A percentile compares a stretch with the other conserved stretches of the same genome.
Conservation (phyloP, 2,888 invertebrate species). For the Toxonevra muliebris region DNA sequence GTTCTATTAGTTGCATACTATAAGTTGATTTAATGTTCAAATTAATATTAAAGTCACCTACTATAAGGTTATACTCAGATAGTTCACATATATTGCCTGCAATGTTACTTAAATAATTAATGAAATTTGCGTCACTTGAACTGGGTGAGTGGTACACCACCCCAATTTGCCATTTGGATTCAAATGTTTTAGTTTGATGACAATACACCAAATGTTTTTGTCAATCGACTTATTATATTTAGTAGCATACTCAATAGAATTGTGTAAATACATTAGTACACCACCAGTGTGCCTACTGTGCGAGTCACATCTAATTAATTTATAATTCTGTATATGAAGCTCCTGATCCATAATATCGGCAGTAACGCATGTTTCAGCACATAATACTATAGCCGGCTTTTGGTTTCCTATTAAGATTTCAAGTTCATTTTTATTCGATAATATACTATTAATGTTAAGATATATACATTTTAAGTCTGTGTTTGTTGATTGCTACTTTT, state of each 20-base stretch:
- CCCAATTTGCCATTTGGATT: conserved; percentile 14
- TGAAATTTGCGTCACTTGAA: conserved; percentile 12
- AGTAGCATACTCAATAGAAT: background rate
- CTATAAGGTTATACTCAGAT: background rate
- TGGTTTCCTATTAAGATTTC: background rate
- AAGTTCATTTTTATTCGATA: background rate
- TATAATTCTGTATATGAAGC: background rate
- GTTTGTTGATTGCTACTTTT: background rate
- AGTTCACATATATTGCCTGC: background rate
- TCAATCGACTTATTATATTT: no score
- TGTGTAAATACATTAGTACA: background rate
- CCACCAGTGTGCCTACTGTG: background rate
- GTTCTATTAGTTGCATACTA: background rate
- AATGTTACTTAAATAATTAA: background rate
- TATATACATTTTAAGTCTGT: background rate
- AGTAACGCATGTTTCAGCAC: no score
- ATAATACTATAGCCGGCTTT: background rate
- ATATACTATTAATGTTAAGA: background rate
- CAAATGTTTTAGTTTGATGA: background rate
- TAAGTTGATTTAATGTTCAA: conserved; percentile 2
- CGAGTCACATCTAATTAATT: background rate
- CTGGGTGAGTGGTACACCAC: conserved; percentile 20
- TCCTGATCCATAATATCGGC: background rate
- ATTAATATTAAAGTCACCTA: conserved; percentile 5
- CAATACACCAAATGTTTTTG: conserved; percentile 4